Base-by-base conservation (phyloP, 2,888 invertebrate species). In the Lucinisca nassula region DNA sequence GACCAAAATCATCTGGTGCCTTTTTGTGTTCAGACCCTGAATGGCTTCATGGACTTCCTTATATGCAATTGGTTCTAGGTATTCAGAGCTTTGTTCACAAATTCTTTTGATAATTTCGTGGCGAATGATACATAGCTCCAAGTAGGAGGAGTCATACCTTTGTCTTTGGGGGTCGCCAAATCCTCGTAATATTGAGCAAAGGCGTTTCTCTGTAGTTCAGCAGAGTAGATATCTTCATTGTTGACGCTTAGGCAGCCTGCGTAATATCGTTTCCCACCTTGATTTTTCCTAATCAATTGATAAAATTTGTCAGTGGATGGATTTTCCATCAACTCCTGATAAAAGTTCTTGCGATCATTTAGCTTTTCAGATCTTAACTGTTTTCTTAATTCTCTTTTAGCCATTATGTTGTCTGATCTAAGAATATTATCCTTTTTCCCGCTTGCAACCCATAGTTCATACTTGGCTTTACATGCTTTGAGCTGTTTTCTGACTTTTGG, bases 1-100 rank as follows among this genome's bases (percentile, higher is more conserved):
- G 70, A 14, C 70, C 70, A 27, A 30, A 70, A 24, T 70, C 70
- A 70, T 70, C 70, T 3, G 70, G 70, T 4, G 70, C 70, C n/a
- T 70, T 70, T 30, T 37, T 70, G 70, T 70, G 32, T 70, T 70
- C 4, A 35, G 30, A 14, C 27, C 3, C 6, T 4, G 17, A n/a
- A 70, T 27, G 14, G 70, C 70, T 10, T 32, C 17, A 24, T 4
- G 14, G 3, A 70, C 70, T 37, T 70, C 70, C 32, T 32, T 17
- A 24, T 8, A 3, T 4, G 37, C n/a, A 3, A 70, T 30, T 6
- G 70, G 70, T 8, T 70, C n/a, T 21, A 17, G 24, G n/a, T 8
- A 3, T 27, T 32, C 32, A 70, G 32, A 37, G 35, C 37, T 37
- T 8, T 70, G 12, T 6, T 70, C 70, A 30, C 70, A 70, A 10